Conservation (phyloP, 2,888 invertebrate species). For the Megamerina dolium region DNA sequence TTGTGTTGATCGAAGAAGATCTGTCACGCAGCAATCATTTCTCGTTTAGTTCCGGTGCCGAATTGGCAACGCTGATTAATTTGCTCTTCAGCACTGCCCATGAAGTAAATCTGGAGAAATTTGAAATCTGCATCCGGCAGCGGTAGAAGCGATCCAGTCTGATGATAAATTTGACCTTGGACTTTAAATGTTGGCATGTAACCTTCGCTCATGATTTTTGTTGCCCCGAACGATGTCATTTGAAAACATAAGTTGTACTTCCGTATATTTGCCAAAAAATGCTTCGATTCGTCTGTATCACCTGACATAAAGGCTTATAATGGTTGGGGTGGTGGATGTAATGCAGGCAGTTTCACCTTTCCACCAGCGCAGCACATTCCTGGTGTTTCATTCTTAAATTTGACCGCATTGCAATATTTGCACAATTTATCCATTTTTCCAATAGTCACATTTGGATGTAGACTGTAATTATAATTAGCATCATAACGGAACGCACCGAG, state of each 20-base stretch:
- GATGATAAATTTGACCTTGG: constrained; percentile 5
- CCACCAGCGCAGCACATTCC: too few species aligned
- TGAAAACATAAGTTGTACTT: constrained; percentile 3
- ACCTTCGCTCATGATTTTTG: neutral
- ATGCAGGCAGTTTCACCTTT: too few species aligned
- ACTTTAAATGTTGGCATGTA: constrained; percentile 1
- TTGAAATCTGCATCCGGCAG: constrained; percentile 1
- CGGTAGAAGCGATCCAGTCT: constrained; percentile 1
- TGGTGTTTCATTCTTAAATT: constrained; percentile 1
- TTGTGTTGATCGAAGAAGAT: constrained; percentile 5
- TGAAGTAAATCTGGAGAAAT: constrained; percentile 16
- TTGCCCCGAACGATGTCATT: constrained; percentile 8
- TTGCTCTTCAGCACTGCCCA: constrained; percentile 2
- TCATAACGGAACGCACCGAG: constrained; percentile 2
- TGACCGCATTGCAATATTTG: constrained; percentile 2
- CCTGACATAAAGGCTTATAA: too few species aligned
- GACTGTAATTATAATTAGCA: too few species aligned
- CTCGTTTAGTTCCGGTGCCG: neutral
- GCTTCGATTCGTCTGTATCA: too few species aligned
- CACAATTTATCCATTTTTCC: neutral
- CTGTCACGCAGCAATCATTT: constrained; percentile 2
- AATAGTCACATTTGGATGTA: neutral
- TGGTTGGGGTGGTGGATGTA: too few species aligned
- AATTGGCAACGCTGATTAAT: neutral
- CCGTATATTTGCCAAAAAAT: too few species aligned